These are phyloP conservation scores for Emydura subglobosa DNA, from an alignment of 2,113 vertebrate genomes.

Conservation along the genomic window DNA sequence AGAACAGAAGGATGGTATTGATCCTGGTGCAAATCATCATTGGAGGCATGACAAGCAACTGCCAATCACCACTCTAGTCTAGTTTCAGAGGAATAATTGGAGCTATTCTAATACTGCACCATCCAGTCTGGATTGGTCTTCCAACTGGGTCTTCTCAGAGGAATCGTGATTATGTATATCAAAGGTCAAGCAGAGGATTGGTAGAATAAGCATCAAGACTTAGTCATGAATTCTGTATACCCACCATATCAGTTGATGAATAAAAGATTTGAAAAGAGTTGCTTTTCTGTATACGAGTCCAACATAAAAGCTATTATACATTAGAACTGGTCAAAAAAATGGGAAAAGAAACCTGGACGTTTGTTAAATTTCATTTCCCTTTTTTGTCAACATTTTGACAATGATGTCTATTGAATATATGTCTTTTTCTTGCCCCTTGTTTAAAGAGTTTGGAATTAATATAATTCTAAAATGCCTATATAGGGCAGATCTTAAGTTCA, in stretches of 20 bases:
- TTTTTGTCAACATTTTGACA: not conserved
- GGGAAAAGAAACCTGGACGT: not conserved
- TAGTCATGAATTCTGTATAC: not conserved
- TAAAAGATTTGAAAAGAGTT: not conserved
- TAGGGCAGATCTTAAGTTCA: not conserved
- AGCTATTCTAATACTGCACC: not conserved
- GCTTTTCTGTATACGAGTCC: not conserved
- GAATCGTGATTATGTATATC: not conserved
- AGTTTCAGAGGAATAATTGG: not conserved
- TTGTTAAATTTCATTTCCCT: constrained; percentile 35
- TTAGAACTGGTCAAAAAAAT: not conserved
- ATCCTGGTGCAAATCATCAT: not conserved
- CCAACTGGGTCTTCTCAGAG: not conserved
- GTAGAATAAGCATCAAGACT: not conserved
- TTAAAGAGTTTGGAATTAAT: not conserved
- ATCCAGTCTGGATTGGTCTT: not conserved
- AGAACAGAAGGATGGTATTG: not conserved
- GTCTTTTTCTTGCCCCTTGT: not conserved
- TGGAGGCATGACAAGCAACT: not conserved
- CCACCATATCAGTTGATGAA: not conserved
- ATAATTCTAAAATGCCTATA: not conserved
- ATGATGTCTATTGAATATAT: not conserved
- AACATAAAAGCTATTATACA: not conserved
- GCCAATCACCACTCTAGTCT: not conserved
- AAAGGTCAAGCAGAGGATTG: not conserved